Evolutionary conservation across 2,888 invertebrate species (phyloP).

Genomic region (Gasteruption jaculator): DNA sequence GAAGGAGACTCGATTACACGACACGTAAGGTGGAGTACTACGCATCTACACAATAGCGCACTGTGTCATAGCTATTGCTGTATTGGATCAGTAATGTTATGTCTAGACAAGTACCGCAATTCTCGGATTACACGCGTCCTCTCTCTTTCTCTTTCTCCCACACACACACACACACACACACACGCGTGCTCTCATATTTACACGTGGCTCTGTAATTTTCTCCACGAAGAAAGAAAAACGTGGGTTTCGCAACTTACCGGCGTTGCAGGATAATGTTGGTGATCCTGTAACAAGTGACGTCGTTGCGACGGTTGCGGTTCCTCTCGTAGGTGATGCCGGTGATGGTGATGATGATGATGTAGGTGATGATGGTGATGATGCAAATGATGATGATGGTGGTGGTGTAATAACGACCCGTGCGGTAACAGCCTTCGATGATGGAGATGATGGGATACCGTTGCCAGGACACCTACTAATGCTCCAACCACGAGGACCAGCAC

Average conservation of each 20-base stretch:
- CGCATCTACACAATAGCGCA: too few relatives aligned
- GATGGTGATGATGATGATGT: slow-evolving; percentile 27
- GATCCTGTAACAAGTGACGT: slow-evolving; percentile 38
- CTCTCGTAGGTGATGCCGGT: slow-evolving; percentile 26
- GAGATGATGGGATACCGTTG: slow-evolving; percentile 48
- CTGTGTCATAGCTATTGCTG: too few relatives aligned
- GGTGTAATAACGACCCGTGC: slow-evolving; percentile 48
- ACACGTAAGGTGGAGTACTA: too few relatives aligned
- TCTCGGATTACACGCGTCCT: too few relatives aligned
- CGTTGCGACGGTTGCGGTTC: slow-evolving; percentile 34
- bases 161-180: too few relatives aligned
- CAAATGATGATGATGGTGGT: slow-evolving; percentile 37
- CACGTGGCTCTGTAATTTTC: neutral
- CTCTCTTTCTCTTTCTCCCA: too few relatives aligned
- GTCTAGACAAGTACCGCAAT: too few relatives aligned
- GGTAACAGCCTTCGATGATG: slow-evolving; percentile 55
- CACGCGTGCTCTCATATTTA: too few relatives aligned
- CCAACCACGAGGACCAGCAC: slow-evolving; percentile 44
- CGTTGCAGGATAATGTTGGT: slow-evolving; percentile 40
- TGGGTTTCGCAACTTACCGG: slow-evolving; percentile 42
- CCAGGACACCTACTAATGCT: slow-evolving; percentile 52
- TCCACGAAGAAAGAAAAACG: neutral
- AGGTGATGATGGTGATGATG: slow-evolving; percentile 31
- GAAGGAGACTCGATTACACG: too few relatives aligned
- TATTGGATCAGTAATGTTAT: too few relatives aligned